A percentile compares a stretch with the other conserved stretches of the same genome.
These are phyloP conservation scores for Cherax quadricarinatus DNA, from an alignment of 1,140 invertebrate genomes.

Conservation along the genomic window DNA sequence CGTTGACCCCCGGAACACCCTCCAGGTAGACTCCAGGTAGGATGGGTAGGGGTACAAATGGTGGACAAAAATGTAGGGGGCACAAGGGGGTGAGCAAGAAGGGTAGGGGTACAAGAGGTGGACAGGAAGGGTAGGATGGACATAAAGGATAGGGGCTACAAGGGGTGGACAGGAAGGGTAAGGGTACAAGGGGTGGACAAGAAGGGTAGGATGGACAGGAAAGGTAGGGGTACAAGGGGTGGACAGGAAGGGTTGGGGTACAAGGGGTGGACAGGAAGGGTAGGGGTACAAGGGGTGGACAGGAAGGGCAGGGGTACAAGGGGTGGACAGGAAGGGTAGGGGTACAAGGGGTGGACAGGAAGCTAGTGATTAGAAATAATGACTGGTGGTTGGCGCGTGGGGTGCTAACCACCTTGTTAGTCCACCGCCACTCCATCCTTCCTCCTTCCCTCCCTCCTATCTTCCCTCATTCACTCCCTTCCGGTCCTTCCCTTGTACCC, in stretches of 20 bases:
- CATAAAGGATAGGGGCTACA: too few relatives aligned
- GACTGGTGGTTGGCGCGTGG: neutral
- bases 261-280: too few relatives aligned
- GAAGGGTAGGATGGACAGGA: too few relatives aligned
- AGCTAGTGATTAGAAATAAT: conserved; percentile 26
- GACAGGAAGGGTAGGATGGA: too few relatives aligned
- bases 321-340: neutral
- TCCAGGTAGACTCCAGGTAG: too few relatives aligned
- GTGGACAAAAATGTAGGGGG: too few relatives aligned
- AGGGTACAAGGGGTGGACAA: neutral
- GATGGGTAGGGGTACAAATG: neutral
- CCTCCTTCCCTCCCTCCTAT: neutral
- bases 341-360: conserved; percentile 6
- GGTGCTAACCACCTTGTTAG: conserved; percentile 28
- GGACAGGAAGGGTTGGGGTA: too few relatives aligned
- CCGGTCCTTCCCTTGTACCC: neutral
- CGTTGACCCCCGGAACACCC: too few relatives aligned
- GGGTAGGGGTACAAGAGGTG: neutral
- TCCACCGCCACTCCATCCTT: neutral
- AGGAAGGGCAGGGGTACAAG: too few relatives aligned
- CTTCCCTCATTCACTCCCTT: neutral
- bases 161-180: neutral
- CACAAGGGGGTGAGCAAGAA: too few relatives aligned
- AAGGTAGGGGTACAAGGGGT: too few relatives aligned
- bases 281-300: too few relatives aligned